Evolutionary conservation across 2,888 invertebrate species (phyloP).

Genomic region (Ptychoptera contaminata): DNA sequence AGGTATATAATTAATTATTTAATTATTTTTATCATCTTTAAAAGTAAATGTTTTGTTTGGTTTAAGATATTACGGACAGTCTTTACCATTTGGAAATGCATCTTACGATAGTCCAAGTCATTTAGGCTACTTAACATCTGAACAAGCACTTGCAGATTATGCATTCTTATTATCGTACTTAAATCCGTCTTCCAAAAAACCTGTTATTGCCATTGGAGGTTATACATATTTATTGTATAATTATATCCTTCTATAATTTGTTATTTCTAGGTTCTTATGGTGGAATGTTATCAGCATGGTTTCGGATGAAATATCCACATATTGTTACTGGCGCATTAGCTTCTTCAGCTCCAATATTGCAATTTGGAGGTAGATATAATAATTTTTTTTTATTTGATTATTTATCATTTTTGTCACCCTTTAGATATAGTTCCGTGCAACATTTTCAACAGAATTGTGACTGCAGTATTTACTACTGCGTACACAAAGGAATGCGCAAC

Average conservation of each 20-base stretch:
- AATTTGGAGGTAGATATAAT: constrained; percentile 44
- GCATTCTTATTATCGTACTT: constrained; percentile 51
- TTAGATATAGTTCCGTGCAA: constrained; percentile 52
- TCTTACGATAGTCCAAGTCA: constrained; percentile 49
- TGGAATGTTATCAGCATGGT: constrained; percentile 93
- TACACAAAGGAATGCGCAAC: constrained; percentile 41
- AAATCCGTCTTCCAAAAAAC: constrained; percentile 33
- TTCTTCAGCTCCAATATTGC: constrained; percentile 81
- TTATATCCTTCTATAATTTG: too few relatives aligned
- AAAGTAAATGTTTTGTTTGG: too few relatives aligned
- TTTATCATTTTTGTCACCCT: not conserved
- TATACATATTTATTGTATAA: too few relatives aligned
- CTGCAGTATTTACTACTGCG: constrained; percentile 47
- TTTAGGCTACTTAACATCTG: constrained; percentile 69
- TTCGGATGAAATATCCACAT: constrained; percentile 91
- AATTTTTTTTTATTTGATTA: not conserved
- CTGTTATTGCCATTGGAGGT: constrained; percentile 66
- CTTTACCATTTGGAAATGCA: constrained; percentile 72
- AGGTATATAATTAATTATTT: constrained; percentile 28
- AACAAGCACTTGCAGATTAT: constrained; percentile 90
- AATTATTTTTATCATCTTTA: too few relatives aligned
- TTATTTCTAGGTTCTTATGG: constrained; percentile 61
- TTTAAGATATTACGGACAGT: constrained; percentile 63
- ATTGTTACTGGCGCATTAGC: constrained; percentile 77
- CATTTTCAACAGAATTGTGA: constrained; percentile 59